These are phyloP conservation scores for Noctua fimbriata DNA, from an alignment of 2,888 invertebrate genomes.

Conservation along the genomic window DNA sequence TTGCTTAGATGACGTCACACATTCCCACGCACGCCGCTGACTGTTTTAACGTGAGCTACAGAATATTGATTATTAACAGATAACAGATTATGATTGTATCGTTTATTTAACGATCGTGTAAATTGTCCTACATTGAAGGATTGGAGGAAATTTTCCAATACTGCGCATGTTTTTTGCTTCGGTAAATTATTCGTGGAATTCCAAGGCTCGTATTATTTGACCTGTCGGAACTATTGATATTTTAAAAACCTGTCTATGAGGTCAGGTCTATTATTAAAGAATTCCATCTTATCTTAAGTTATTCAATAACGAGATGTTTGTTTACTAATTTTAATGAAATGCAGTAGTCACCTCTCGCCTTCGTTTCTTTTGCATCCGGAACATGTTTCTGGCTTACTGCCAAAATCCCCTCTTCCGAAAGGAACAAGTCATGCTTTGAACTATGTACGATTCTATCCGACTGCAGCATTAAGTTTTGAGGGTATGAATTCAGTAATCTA, in stretches of 20 bases:
- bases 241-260: constrained; percentile 49
- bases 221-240: constrained; percentile 31
- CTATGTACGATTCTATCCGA: constrained; percentile 9
- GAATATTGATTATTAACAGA: constrained; percentile 58
- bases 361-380: constrained; percentile 48
- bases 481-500: not conserved
- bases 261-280: constrained; percentile 41
- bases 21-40: constrained; percentile 57
- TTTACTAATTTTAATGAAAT: constrained; percentile 51
- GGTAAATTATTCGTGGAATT: constrained; percentile 54
- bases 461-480: not conserved
- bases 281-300: constrained; percentile 34
- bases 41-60: constrained; percentile 51
- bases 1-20: constrained; percentile 62
- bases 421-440: constrained; percentile 34
- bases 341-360: constrained; percentile 15
- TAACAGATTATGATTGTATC: constrained; percentile 50
- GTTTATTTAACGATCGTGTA: constrained; percentile 50
- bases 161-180: constrained; percentile 24
- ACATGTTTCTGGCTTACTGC: constrained; percentile 44
- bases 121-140: constrained; percentile 26
- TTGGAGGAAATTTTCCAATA: constrained; percentile 40
- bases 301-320: constrained; percentile 37
- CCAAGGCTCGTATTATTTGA: constrained; percentile 50
- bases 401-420: constrained; percentile 46